Evolutionary conservation across 1,140 invertebrate species (phyloP).

Genomic region (Drosophila lacteicornis): DNA sequence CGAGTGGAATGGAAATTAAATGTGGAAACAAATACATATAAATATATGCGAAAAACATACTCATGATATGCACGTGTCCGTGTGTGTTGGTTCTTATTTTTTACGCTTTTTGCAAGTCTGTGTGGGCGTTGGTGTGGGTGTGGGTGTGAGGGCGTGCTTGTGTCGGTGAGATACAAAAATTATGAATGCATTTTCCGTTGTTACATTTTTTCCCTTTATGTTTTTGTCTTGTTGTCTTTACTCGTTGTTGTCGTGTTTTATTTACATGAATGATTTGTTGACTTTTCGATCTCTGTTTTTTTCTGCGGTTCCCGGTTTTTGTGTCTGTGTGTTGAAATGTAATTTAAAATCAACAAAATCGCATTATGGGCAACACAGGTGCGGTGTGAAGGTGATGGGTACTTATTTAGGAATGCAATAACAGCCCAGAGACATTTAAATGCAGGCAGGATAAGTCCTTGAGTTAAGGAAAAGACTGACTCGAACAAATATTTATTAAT

Average conservation of each 20-base stretch:
- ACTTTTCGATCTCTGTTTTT: conserved; percentile 56
- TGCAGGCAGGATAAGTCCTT: neutral
- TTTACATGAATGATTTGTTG: conserved; percentile 69
- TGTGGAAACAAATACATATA: conserved; percentile 38
- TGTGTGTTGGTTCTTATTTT: conserved; percentile 19
- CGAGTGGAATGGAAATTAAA: conserved; percentile 33
- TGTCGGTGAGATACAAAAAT: conserved; percentile 42
- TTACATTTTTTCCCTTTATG: conserved; percentile 26
- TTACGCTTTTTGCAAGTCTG: conserved; percentile 9
- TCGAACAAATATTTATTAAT: neutral
- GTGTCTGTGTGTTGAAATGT: conserved; percentile 41
- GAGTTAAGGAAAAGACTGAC: neutral
- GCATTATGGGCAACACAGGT: conserved; percentile 26
- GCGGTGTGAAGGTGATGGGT: neutral
- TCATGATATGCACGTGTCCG: conserved; percentile 43
- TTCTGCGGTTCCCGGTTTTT: conserved; percentile 17
- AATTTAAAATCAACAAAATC: conserved; percentile 53
- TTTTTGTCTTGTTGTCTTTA: conserved; percentile 31
- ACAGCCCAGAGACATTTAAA: conserved; percentile 1
- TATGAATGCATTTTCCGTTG: conserved; percentile 38
- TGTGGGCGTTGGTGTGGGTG: conserved; percentile 10
- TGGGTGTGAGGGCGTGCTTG: conserved; percentile 13
- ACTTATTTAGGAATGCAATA: conserved; percentile 14
- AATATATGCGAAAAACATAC: conserved; percentile 21
- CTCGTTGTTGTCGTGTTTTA: conserved; percentile 56